These are phyloP conservation scores for Danio aesculapii DNA, from an alignment of 2,797 vertebrate species.

Conservation along the genomic window DNA sequence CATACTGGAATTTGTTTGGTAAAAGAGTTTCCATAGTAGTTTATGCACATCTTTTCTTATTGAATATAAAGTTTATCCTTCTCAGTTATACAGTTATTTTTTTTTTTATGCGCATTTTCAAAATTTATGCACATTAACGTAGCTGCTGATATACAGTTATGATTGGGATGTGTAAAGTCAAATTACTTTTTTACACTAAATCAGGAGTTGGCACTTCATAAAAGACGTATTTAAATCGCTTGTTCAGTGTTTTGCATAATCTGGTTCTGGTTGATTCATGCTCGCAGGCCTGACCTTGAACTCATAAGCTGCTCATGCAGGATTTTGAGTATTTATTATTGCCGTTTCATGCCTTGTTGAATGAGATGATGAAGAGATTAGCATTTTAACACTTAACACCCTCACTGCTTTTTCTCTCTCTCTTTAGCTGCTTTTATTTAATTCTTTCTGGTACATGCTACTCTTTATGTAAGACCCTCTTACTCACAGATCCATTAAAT, in stretches of 20 bases:
- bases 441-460: conserved; percentile 3
- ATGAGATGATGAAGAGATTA: conserved; percentile 37
- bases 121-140: no score
- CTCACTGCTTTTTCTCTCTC: background rate
- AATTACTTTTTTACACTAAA: background rate
- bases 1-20: no score
- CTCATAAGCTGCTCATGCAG: background rate
- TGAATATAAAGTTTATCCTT: no score
- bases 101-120: no score
- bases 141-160: no score
- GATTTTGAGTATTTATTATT: conserved; percentile 31
- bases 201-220: background rate
- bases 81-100: no score
- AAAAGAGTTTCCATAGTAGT: no score
- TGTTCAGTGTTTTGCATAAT: conserved; percentile 19
- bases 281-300: conserved; percentile 11
- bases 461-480: conserved; percentile 9
- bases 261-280: conserved; percentile 12
- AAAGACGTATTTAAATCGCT: background rate
- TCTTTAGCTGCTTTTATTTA: background rate
- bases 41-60: no score
- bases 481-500: conserved; percentile 35
- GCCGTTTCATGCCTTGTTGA: conserved; percentile 3
- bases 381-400: conserved; percentile 21
- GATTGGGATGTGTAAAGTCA: background rate